phyloP scores from a whole-genome alignment of 1,140 invertebrate genomes.

The Meteorus sp. region DNA sequence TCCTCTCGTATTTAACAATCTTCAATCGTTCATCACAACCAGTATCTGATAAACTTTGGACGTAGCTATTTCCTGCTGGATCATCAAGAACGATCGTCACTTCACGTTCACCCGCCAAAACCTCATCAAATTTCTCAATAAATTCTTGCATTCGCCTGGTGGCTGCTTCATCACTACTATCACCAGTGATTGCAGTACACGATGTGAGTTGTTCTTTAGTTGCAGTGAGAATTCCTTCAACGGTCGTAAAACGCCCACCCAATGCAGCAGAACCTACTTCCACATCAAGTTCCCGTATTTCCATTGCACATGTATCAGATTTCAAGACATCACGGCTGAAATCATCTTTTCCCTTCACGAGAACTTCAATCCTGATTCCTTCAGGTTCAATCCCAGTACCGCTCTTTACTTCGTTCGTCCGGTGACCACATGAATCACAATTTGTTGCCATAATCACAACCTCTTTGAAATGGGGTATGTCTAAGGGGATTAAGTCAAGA shows the following conservation, averaged over 20 bases:
- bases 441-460: conserved; percentile 95
- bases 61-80: conserved; percentile 95
- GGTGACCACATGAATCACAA: conserved; percentile 88
- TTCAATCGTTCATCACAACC: conserved; percentile 73
- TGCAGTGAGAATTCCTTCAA: conserved; percentile 81
- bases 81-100: conserved; percentile 89
- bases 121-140: conserved; percentile 69
- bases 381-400: conserved; percentile 86
- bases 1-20: conserved; percentile 81
- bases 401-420: conserved; percentile 95
- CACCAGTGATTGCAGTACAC: conserved; percentile 72
- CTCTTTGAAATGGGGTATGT: conserved; percentile 96
- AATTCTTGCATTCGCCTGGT: conserved; percentile 67
- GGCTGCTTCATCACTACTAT: conserved; percentile 66
- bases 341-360: conserved; percentile 74
- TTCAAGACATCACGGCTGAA: conserved; percentile 92
- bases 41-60: conserved; percentile 82
- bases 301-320: conserved; percentile 89
- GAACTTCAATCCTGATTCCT: conserved; percentile 79
- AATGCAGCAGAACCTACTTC: conserved; percentile 81
- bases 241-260: conserved; percentile 93
- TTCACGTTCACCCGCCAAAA: conserved; percentile 67
- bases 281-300: conserved; percentile 89
- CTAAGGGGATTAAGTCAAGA: conserved; percentile 55
- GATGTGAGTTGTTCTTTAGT: conserved; percentile 71